Evolutionary conservation across 1,140 invertebrate genomes (phyloP), one percentile per base, ranked within the genome.

Genomic region (Drosophila aff.): DNA sequence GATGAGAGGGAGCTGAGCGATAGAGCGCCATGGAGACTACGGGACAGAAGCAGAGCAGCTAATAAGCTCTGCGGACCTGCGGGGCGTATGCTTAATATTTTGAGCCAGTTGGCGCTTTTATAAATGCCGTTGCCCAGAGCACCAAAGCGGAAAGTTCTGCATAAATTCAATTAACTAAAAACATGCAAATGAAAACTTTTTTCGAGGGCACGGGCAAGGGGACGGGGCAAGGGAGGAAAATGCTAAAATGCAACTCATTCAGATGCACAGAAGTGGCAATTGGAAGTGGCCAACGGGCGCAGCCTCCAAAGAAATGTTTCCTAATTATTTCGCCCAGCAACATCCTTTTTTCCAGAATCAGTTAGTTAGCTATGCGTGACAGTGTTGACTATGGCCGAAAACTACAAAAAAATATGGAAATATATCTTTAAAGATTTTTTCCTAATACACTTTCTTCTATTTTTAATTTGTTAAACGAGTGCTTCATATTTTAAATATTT

Each of bases 141-240:
- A 66, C 60, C 67, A 77, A 77, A 87, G 77, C 85, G 78, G 62
- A 89, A 89, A 89, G 65, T 87, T 87, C 65, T 89, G 84, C 85
- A 87, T 87, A 84, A 77, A 87, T 87, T 87, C 84, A 87, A 87
- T 87, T 87, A 87, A 87, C 84, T 87, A 83, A 87, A 89, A 87
- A 87, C 84, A 87, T 89, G 84, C 85, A 87, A 87, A 87, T 87
- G 84, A 89, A 87, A 87, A 89, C 83, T 89, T 87, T 84, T 76
- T 60, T 67, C 33, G 52, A 65, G 62, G 69, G 71, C 71, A 79
- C 65, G 50, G 60, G 46, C 76, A 49, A 49, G 78, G 26, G 36
- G 46, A 59, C 2, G 15, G 23, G 16, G 26, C 16, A 11, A 8
- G 8, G 26, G 49, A 18, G 26, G 41, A 64, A 62, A 76, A 77